Percentiles rank a stretch among this genome's conserved stretches.
These are phyloP conservation scores for Uloborus plumipes DNA, from an alignment of 2,888 invertebrate species.

Conservation along the genomic window DNA sequence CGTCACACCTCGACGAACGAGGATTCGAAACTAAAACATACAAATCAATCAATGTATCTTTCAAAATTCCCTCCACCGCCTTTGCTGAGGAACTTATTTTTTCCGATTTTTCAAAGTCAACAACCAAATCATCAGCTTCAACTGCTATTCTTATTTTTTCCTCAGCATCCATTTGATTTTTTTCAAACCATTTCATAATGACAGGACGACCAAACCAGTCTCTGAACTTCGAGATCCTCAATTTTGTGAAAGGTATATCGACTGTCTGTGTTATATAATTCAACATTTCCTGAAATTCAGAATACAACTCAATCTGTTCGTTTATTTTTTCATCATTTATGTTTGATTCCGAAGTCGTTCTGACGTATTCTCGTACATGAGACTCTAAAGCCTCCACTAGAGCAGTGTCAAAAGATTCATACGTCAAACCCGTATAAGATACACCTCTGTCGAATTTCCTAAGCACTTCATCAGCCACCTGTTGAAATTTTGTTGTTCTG, in stretches of 20 bases:
- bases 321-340: neutral
- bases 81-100: neutral
- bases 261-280: neutral
- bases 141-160: neutral
- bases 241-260: neutral
- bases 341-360: neutral
- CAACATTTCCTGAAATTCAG: neutral
- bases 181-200: neutral
- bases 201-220: neutral
- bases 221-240: neutral
- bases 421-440: neutral
- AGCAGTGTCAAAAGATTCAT: neutral
- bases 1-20: neutral
- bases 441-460: neutral
- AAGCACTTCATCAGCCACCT: neutral
- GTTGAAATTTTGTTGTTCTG: neutral
- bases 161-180: neutral
- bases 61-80: neutral
- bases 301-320: slow-evolving; percentile 2
- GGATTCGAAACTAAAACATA: neutral
- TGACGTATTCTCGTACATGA: neutral
- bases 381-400: neutral
- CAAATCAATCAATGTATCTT: neutral
- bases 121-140: neutral
- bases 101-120: neutral